phyloP scores from a whole-genome alignment of 2,113 vertebrate genomes.

The Dascyllus trimaculatus region DNA sequence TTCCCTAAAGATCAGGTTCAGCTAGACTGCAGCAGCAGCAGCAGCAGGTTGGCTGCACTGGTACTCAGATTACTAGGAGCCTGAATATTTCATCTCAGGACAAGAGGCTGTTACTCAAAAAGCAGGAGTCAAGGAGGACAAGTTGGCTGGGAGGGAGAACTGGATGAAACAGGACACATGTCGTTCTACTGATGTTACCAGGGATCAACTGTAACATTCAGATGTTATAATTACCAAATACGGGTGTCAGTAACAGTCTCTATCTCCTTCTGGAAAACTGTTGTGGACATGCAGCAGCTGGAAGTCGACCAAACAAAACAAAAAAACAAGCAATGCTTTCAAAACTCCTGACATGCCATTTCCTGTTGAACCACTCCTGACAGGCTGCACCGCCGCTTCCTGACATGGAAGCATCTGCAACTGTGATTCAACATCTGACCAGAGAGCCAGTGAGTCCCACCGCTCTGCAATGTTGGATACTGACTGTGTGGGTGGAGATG shows the following conservation, averaged over 20 bases:
- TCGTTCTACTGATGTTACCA: slow-evolving; percentile 40
- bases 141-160: neutral
- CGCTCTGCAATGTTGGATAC: slow-evolving; percentile 17
- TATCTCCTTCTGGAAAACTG: neutral
- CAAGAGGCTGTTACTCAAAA: slow-evolving; percentile 44
- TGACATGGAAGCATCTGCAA: slow-evolving; percentile 68
- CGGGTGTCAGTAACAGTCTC: slow-evolving; percentile 26
- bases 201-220: slow-evolving; percentile 39
- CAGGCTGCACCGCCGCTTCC: slow-evolving; percentile 52
- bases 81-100: slow-evolving; percentile 83
- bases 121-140: slow-evolving; percentile 65
- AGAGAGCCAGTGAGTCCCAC: slow-evolving; percentile 7
- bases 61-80: slow-evolving; percentile 67
- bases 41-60: slow-evolving; percentile 62
- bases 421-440: slow-evolving; percentile 46
- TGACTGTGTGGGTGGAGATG: slow-evolving; percentile 37
- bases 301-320: slow-evolving; percentile 58
- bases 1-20: slow-evolving; percentile 75
- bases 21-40: slow-evolving; percentile 25
- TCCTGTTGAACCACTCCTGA: slow-evolving; percentile 58
- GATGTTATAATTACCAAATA: slow-evolving; percentile 46
- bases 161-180: slow-evolving; percentile 57
- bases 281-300: slow-evolving; percentile 30
- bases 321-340: slow-evolving; percentile 46
- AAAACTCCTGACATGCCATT: slow-evolving; percentile 32